Conservation (phyloP, 2,113 vertebrate genomes). For the Acrocephalus kingi region DNA sequence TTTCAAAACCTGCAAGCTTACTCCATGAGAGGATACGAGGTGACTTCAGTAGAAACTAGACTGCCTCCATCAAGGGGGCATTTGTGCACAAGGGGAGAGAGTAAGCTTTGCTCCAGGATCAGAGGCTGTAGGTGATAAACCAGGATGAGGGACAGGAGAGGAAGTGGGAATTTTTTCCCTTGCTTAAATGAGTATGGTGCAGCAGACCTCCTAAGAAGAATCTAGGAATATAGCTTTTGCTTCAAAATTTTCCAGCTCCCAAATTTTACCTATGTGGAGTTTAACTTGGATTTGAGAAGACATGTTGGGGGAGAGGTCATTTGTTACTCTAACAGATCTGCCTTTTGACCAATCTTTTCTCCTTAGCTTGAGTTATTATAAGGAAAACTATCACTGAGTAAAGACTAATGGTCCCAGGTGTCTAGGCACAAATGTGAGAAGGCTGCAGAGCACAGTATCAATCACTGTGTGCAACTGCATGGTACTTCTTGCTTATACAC, state of each 20-base stretch:
- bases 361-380: background rate
- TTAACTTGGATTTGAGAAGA: background rate
- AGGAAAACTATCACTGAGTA: background rate
- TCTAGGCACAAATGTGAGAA: background rate
- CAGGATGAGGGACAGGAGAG: background rate
- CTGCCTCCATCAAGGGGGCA: background rate
- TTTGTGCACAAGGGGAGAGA: background rate
- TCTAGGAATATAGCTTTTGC: background rate
- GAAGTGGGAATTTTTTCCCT: background rate
- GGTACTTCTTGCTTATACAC: background rate
- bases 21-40: background rate
- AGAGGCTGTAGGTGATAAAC: background rate
- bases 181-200: background rate
- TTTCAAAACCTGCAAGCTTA: background rate
- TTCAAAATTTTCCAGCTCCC: background rate
- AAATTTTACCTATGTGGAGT: background rate
- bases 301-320: background rate
- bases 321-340: background rate
- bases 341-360: background rate
- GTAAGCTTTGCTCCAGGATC: background rate
- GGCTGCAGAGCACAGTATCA: background rate
- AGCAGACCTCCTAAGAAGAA: background rate
- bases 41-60: background rate
- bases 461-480: background rate
- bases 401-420: background rate